Base-by-base conservation (phyloP, 2,797 vertebrate genomes). In the Intellagama lesueurii region DNA sequence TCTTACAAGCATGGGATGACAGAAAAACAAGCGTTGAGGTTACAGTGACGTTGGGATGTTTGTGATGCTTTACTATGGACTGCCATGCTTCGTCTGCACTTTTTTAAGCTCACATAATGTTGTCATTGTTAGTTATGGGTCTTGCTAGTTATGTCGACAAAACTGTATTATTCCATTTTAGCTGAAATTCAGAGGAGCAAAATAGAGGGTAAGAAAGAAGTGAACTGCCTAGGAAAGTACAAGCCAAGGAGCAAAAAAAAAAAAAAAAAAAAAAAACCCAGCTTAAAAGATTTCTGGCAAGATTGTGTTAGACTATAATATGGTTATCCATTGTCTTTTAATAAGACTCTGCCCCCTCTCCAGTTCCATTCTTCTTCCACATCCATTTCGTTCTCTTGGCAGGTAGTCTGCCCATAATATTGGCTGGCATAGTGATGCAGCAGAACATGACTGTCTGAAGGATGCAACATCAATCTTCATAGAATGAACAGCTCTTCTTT, bases 361-460 rank as follows among this genome's bases (percentile, higher is more conserved):
- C 9, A 88, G 90, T 92, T 86, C 1, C 0, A 4, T 49, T 88
- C 76, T 3, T 1, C 84, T 83, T 89, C 80, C 64, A 5, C 89
- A 91, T 91, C 90, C 85, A 89, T 83, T 93, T 93, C 87, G 89
- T 90, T 87, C 92, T 91, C 84, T 92, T 91, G 80, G 88, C 92
- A 88, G 89, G 89, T 81, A 83, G 14, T 0, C 87, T 9, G 30
- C 86, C 32, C 93, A 91, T 95, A 93, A 94, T 7, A 32, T 92
- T 16, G 0, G 92, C 90, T 93, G 90, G 93, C 88, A 94, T 92
- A 72, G 91, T 94, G 95, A 94, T 94, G 94, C 56, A 81, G 94
- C 93, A 95, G 92, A 94, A 96, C 92, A 93, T 96, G 96, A 95
- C 95, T 95, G 95, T 95, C 95, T 96, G 94, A 92, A 92, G 93